A percentile compares a stretch with the other conserved stretches of the same genome.
These are phyloP conservation scores for Ciconia boyciana DNA, from an alignment of 2,113 vertebrate species.

Conservation along the genomic window DNA sequence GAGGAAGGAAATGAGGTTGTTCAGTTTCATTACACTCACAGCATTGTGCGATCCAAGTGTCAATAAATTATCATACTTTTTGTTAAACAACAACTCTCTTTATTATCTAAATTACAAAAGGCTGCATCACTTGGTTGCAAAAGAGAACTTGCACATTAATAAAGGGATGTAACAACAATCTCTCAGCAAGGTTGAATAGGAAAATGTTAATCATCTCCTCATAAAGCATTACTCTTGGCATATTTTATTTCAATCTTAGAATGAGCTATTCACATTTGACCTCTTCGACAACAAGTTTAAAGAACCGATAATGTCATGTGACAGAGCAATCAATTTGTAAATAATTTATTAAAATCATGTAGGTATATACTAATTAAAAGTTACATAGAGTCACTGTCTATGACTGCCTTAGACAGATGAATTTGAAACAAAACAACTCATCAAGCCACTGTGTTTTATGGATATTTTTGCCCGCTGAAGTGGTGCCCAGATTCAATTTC, in stretches of 20 bases:
- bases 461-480: background rate
- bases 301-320: background rate
- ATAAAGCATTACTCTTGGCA: background rate
- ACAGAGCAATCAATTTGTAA: background rate
- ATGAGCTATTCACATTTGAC: slow-evolving; percentile 26
- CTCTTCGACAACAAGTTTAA: background rate
- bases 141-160: slow-evolving; percentile 42
- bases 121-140: slow-evolving; percentile 35
- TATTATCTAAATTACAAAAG: slow-evolving; percentile 65
- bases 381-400: background rate
- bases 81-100: slow-evolving; percentile 44
- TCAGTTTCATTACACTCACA: slow-evolving; percentile 32
- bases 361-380: slow-evolving; percentile 13
- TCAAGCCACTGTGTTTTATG: background rate
- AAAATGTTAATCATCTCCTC: slow-evolving; percentile 43
- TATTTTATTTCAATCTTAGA: slow-evolving; percentile 5
- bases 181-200: slow-evolving; percentile 21
- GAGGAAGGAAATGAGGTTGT: slow-evolving; percentile 38
- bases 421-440: background rate
- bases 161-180: slow-evolving; percentile 25
- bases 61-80: slow-evolving; percentile 65
- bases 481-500: background rate
- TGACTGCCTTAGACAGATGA: background rate
- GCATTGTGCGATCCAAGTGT: slow-evolving; percentile 43
- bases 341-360: slow-evolving; percentile 8